Percentiles rank a stretch among this genome's conserved stretches.
Evolutionary conservation across 2,797 vertebrate genomes (phyloP).

Genomic region (Scleropages formosus): DNA sequence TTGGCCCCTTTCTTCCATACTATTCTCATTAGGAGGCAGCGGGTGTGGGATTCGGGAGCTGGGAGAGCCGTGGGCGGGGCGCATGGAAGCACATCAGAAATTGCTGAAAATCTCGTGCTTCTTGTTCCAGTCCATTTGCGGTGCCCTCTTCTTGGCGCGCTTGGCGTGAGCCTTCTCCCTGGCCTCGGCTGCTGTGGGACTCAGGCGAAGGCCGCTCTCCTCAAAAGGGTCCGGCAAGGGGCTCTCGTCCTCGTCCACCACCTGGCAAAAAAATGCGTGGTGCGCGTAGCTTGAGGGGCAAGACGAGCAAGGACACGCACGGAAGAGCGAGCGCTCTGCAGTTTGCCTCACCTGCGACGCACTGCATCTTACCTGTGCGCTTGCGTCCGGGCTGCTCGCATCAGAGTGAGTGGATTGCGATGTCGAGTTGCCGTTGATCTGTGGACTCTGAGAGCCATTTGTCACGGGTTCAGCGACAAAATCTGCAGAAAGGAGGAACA

Average conservation of each 20-base stretch:
- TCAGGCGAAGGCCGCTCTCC: slow-evolving; percentile 85
- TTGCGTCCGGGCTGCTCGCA: slow-evolving; percentile 78
- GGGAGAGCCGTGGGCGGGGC: neutral
- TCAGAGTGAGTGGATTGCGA: slow-evolving; percentile 69
- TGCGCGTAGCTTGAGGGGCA: neutral
- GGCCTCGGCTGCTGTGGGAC: slow-evolving; percentile 89
- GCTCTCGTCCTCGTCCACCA: slow-evolving; percentile 58
- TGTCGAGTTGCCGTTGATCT: slow-evolving; percentile 82
- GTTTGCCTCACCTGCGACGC: neutral
- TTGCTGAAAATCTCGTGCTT: slow-evolving; percentile 97
- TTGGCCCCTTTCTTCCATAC: slow-evolving; percentile 38
- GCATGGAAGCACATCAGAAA: slow-evolving; percentile 70
- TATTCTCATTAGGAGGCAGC: slow-evolving; percentile 29
- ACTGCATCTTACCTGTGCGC: slow-evolving; percentile 60
- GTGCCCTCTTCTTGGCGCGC: slow-evolving; percentile 83
- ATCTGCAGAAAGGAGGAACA: slow-evolving; percentile 52
- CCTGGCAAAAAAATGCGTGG: slow-evolving; percentile 37
- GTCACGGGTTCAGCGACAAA: slow-evolving; percentile 77
- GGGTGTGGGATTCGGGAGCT: neutral
- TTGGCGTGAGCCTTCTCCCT: slow-evolving; percentile 91
- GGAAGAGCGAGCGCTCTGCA: neutral
- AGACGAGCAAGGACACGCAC: neutral
- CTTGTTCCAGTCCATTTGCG: slow-evolving; percentile 98
- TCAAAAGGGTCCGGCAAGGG: slow-evolving; percentile 79
- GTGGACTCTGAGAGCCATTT: slow-evolving; percentile 83